phyloP scores from a whole-genome alignment of 2,113 vertebrate genomes.

The Phaethornis superciliosus region DNA sequence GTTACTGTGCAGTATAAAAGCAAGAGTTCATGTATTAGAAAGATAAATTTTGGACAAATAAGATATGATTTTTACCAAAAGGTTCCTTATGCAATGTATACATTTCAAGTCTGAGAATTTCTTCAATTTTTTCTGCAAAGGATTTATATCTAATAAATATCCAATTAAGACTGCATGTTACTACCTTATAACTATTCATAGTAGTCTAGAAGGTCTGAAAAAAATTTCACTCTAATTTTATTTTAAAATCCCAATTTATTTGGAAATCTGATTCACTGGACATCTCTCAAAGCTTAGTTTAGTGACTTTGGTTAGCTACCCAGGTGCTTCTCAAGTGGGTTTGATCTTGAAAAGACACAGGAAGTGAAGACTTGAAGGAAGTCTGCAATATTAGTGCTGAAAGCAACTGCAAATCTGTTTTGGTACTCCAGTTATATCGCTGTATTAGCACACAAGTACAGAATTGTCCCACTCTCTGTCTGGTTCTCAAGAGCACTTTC shows the following conservation, averaged over 20 bases:
- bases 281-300: not conserved
- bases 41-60: not conserved
- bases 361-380: not conserved
- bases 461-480: not conserved
- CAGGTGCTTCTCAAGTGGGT: not conserved
- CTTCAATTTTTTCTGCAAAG: not conserved
- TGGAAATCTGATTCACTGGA: not conserved
- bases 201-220: not conserved
- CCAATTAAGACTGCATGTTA: not conserved
- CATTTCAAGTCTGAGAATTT: not conserved
- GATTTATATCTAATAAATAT: not conserved
- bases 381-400: not conserved
- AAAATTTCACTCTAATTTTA: not conserved
- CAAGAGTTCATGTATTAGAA: not conserved
- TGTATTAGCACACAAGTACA: not conserved
- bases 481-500: conserved; percentile 7
- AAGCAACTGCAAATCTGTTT: not conserved
- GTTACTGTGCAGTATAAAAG: not conserved
- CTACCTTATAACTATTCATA: not conserved
- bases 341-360: not conserved
- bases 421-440: rapidly evolving
- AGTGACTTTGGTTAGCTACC: not conserved
- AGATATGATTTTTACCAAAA: not conserved
- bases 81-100: not conserved
- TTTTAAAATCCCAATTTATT: not conserved